These are phyloP conservation scores for Zeuzera pyrina DNA, from an alignment of 2,888 invertebrate genomes.

Conservation along the genomic window DNA sequence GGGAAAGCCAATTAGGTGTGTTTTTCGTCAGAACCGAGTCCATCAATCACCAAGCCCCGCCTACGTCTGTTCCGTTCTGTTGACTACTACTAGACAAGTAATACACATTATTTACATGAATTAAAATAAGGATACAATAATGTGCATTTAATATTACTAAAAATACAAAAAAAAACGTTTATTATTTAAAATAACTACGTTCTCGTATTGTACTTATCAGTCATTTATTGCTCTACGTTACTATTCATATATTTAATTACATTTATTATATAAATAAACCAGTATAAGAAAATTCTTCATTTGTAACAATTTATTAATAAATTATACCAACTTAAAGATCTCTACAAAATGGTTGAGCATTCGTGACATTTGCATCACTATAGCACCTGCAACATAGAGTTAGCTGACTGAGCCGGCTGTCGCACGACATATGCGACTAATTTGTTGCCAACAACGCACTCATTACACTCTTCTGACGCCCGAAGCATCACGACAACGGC, in stretches of 20 bases:
- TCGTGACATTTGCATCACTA: slow-evolving; percentile 12
- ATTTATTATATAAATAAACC: too few species aligned
- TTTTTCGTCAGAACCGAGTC: slow-evolving; percentile 50
- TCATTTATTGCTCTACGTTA: too few species aligned
- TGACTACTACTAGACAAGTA: slow-evolving; percentile 20
- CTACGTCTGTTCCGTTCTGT: slow-evolving; percentile 35
- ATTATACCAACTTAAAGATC: too few species aligned
- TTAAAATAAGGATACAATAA: too few species aligned
- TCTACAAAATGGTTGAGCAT: slow-evolving; percentile 11
- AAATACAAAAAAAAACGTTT: not conserved
- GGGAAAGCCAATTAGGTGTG: slow-evolving; percentile 61
- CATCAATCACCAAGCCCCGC: slow-evolving; percentile 60
- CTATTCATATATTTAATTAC: too few species aligned
- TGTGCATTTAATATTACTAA: not conserved
- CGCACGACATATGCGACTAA: slow-evolving; percentile 66
- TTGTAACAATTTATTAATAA: too few species aligned
- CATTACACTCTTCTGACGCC: slow-evolving; percentile 53
- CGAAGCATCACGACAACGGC: slow-evolving; percentile 56
- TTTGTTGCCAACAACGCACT: slow-evolving; percentile 59
- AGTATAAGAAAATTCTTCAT: too few species aligned
- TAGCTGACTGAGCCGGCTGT: slow-evolving; percentile 51
- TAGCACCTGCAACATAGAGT: slow-evolving; percentile 8
- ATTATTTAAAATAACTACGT: not conserved
- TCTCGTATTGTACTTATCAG: too few species aligned
- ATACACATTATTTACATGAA: not conserved